Base-by-base conservation (phyloP, 2,113 vertebrate genomes). In the Dascyllus trimaculatus region DNA sequence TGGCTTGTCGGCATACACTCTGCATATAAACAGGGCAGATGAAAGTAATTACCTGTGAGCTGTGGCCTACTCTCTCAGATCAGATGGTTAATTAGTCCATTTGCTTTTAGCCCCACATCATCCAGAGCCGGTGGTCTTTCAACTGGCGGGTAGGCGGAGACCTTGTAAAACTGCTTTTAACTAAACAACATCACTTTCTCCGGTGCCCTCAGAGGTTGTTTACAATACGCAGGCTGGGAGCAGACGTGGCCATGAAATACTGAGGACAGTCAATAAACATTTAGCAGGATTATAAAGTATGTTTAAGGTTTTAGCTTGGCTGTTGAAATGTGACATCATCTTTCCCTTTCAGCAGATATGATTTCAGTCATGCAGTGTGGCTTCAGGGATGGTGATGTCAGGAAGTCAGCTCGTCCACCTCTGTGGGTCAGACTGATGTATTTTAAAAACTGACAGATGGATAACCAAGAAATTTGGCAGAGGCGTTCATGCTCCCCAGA, bases 161-260 rank as follows among this genome's bases (percentile, higher is more conserved):
- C 61, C 85, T 93, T 81, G 87, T 92, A 91, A 91, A 91, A 88
- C 7, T 63, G 87, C 82, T 82, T 89, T 89, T 81, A 84, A 88
- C 88, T 79, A 80, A 83, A 87, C 86, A 90, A 77, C 84, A 82
- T 81, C 84, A 89, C 88, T 91, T 91, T 93, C 89, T 80, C 78
- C 48, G 52, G 29, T 53, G 78, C 76, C 65, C 69, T 75, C 57
- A 53, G 75, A 89, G 67, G 73, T 80, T 89, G 85, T 90, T 90
- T 87, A 87, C 84, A 80, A 64, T 62, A 75, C 11, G 71, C 38
- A 22, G 29, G 59, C 60, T 49, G 64, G 51, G 66, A 85, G 71
- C 84, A 71, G 80, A 59, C 2, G 4, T 24, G 48, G 35, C 62
- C 48, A 25, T 69, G 54, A 86, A 84, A 83, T 49, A 62, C 49